Conservation (phyloP, 2,888 invertebrate genomes). For the Cheilosia vernalis region DNA sequence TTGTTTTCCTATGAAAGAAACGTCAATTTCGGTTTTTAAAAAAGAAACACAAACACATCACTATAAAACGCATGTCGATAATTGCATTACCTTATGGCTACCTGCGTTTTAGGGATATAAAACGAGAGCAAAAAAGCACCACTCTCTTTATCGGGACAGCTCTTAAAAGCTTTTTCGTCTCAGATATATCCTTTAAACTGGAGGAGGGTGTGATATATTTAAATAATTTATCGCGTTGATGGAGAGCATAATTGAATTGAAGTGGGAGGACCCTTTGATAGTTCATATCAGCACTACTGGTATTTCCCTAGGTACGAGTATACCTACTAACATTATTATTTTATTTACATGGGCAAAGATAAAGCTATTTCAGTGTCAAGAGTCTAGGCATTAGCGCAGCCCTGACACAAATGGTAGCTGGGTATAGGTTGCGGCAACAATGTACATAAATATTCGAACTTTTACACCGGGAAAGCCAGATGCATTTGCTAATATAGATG, state of each 20-base stretch:
- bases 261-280: slow-evolving; percentile 49
- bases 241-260: slow-evolving; percentile 63
- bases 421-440: slow-evolving; percentile 6
- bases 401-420: slow-evolving; percentile 42
- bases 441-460: slow-evolving; percentile 1
- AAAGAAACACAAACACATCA: too few relatives aligned
- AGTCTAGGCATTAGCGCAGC: slow-evolving; percentile 52
- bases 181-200: background rate
- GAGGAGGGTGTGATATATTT: slow-evolving; percentile 8
- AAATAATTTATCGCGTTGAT: slow-evolving; percentile 44
- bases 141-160: slow-evolving; percentile 11
- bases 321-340: background rate
- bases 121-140: background rate
- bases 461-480: slow-evolving; percentile 35
- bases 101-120: too few relatives aligned
- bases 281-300: slow-evolving; percentile 55
- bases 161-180: slow-evolving; percentile 38
- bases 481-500: slow-evolving; percentile 11
- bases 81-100: too few relatives aligned
- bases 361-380: slow-evolving; percentile 71
- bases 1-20: background rate
- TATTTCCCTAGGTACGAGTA: slow-evolving; percentile 24
- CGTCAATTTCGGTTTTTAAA: too few relatives aligned
- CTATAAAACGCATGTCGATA: too few relatives aligned
- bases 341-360: slow-evolving; percentile 30